Evolutionary conservation across 2,113 vertebrate species (phyloP), one percentile per base, ranked within the genome.

Genomic region (Rhinichthys klamathensis): DNA sequence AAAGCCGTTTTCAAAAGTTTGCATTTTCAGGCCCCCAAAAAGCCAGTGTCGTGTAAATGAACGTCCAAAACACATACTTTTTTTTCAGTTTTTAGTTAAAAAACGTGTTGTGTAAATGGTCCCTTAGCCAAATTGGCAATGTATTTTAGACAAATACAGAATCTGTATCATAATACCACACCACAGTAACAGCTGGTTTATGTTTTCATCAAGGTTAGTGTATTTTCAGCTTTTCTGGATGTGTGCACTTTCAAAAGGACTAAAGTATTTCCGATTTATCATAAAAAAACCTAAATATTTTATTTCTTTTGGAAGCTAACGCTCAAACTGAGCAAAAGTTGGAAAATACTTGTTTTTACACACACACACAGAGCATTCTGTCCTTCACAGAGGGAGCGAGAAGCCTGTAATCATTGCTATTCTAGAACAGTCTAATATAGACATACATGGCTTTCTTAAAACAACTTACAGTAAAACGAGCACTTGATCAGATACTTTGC

Each of bases 351-450:
- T 35, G 11, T 46, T 49, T 51, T 30, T 18, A 27, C 15, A 49
- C 44, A 74, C 44, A 74, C 44, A 44, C 38, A 46, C 18, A 60
- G 38, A 61, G 77, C 44, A 18, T 85, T 81, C 41, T 70, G 67
- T 86, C 85, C 79, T 56, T 86, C 85, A 82, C 85, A 82, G 79
- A 86, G 80, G 79, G 79, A 82, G 46, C 70, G n/a, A 61, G 73
- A 81, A 76, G 85, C 70, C 23, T 63, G 58, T 16, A 85, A 76
- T 46, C 27, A 35, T 27, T 15, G 54, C n/a, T 72, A 16, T 30
- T 65, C 58, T 65, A 49, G 80, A n/a, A 83, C 46, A 70, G 81
- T 83, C 81, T 83, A 83, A 83, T 83, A 83, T 83, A 83, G 81
- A 83, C 81, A 72, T 82, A 4, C 3, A 21, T 41, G 13, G 44